Base-by-base conservation (phyloP, 1,140 invertebrate species). In the Idris sp. region DNA sequence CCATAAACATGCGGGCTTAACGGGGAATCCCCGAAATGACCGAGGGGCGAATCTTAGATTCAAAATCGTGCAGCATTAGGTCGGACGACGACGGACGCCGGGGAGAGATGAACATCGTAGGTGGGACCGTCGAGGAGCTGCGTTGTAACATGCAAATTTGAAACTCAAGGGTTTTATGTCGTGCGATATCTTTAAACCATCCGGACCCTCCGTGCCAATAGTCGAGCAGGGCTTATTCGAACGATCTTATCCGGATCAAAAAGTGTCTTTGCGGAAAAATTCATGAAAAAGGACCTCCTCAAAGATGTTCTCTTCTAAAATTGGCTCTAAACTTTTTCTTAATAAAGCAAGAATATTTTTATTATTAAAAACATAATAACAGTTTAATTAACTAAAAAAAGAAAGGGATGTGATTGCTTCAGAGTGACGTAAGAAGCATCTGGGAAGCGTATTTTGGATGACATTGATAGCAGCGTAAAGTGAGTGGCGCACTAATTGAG, bases 91-190 rank as follows among this genome's bases (percentile, higher is more conserved):
- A 69, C 49, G 68, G 75, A 43, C 43, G 58, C 51, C 43, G 28
- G 68, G 48, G 76, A 68, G 67, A 62, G 53, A 0, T 31, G 49
- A 18, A n/a, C n/a, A n/a, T n/a, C 28, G 44, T 81, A 81, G 72
- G 73, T 69, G 59, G 71, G 31, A 54, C 71, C 62, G 73, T 19
- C 61, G 59, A 65, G 65, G 51, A 79, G 76, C n/a, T n/a, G n/a
- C n/a, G 83, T 85, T 86, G 85, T 86, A 86, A 86, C 84, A 87
- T 87, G 85, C 85, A 87, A 86, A 86, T 87, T 86, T 85, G 80
- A 86, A 86, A 85, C 84, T 85, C 83, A 86, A 86, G 80, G 85
- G 81, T 87, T 87, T 87, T 87, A 87, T 87, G 85, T 87, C 83
- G 77, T 73, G 77, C 79, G 83, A 85, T 87, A 87, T 87, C 85